Base-by-base conservation (phyloP, 2,888 invertebrate species). In the Tuberolachnus salignus region DNA sequence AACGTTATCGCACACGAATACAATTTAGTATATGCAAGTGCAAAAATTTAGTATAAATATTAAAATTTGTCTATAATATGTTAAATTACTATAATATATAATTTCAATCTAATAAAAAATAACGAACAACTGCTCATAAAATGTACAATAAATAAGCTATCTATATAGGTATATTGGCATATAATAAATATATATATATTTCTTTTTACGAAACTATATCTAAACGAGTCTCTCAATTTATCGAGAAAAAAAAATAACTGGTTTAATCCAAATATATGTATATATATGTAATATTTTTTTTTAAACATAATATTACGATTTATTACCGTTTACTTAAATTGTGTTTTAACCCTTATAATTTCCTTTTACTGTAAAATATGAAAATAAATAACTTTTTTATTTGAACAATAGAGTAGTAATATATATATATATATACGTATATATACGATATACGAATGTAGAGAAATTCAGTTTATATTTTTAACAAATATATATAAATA, bases 301-400 rank as follows among this genome's bases (percentile, higher is more conserved):
- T 34, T 34, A 34, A 34, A 34, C 6, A 34, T 34, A 34, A 34
- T 34, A 34, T n/a, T 34, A 34, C 34, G 34, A 34, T 4, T n/a
- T n/a, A n/a, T n/a, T 34, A 34, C 3, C 34, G 34, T 4, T 49
- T n/a, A 8, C 9, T 1, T 71, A 49, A 13, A 0, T 14, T 72
- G 19, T 46, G 3, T 53, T 72, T 59, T 34, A 72, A 72, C 71
- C 71, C 71, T 72, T 61, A 34, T 34, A 49, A 26, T n/a, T 16
- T 63, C 73, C 51, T 73, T 73, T 72, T 23, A 16, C 21, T n/a
- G n/a, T n/a, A n/a, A n/a, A n/a, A n/a, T 42, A 42, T 53, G 14
- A 63, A 64, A 53, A 61, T 61, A 61, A 74, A 53, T n/a, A 72
- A 59, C 42, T 42, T 61, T 61, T 34, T 26, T 61, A 19, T 67